Evolutionary conservation across 2,797 vertebrate species (phyloP).

Genomic region (Alcedo quadribrachys): DNA sequence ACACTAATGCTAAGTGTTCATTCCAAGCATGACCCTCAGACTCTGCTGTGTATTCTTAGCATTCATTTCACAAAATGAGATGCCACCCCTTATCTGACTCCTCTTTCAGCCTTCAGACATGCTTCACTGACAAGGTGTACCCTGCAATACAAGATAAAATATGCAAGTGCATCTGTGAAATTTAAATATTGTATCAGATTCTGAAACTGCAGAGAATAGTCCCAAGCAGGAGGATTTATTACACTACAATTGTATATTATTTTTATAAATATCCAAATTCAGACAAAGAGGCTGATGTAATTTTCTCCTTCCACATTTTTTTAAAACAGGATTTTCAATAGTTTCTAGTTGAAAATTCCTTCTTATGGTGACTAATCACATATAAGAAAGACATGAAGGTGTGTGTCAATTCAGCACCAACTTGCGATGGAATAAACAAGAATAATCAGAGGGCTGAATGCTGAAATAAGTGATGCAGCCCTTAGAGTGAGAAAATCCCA

Average conservation of each 20-base stretch:
- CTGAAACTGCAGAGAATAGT: not conserved
- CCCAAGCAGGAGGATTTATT: not conserved
- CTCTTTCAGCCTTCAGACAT: constrained; percentile 30
- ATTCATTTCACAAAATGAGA: constrained; percentile 41
- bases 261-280: not conserved
- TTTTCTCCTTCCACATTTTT: not conserved
- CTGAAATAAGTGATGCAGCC: not conserved
- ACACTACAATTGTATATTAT: not conserved
- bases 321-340: not conserved
- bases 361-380: not conserved
- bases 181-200: not conserved
- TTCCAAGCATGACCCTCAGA: not conserved
- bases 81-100: constrained; percentile 27
- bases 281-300: not conserved
- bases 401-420: not conserved
- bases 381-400: not conserved
- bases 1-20: not conserved
- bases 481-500: not conserved
- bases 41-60: not conserved
- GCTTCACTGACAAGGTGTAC: constrained; percentile 7
- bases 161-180: not conserved
- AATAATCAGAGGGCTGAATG: not conserved
- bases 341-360: not conserved
- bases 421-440: not conserved
- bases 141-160: constrained; percentile 20